phyloP scores from a whole-genome alignment of 2,888 invertebrate genomes.

The Drosophila paranaensis region DNA sequence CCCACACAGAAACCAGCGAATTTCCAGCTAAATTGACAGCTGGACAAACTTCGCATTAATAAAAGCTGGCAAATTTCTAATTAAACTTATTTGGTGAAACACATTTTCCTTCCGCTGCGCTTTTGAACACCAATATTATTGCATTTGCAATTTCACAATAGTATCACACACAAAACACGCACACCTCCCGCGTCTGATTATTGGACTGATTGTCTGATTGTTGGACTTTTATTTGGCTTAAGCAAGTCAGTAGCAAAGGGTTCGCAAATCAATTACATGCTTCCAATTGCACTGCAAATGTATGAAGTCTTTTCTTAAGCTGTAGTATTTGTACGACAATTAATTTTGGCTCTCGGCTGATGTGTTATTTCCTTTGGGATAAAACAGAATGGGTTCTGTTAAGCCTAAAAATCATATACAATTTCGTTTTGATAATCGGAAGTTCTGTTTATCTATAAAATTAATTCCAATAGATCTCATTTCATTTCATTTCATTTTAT shows the following conservation, averaged over 20 bases:
- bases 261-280: neutral
- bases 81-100: neutral
- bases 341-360: no score
- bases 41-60: neutral
- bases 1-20: neutral
- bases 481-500: neutral
- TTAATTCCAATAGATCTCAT: neutral
- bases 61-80: neutral
- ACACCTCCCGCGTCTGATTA: slow-evolving; percentile 16
- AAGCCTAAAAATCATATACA: no score
- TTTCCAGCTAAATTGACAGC: slow-evolving; percentile 14
- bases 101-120: neutral
- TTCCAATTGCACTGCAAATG: no score
- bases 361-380: no score
- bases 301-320: no score
- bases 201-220: no score
- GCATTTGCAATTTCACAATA: slow-evolving; percentile 7
- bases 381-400: no score
- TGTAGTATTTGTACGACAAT: no score
- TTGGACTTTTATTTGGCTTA: neutral
- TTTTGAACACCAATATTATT: neutral
- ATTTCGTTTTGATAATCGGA: no score
- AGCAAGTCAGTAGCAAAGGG: neutral
- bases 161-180: slow-evolving; percentile 1
- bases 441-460: no score